Evolutionary conservation across 2,113 vertebrate genomes (phyloP), one percentile per base, ranked within the genome.

Genomic region (Sclerurus mexicanus): DNA sequence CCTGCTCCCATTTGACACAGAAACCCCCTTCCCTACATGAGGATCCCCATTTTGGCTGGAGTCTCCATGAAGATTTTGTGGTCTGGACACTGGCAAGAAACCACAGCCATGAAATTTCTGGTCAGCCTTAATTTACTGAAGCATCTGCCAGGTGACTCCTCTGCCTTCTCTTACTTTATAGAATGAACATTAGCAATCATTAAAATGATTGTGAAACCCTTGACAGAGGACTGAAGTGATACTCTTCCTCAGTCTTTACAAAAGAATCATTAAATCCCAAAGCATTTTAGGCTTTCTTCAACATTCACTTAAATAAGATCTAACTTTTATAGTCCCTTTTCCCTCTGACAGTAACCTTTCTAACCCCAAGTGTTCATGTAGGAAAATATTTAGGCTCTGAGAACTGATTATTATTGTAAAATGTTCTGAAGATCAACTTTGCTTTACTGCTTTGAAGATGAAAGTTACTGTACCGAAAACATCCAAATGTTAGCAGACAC

Each of bases 401-500:
- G 59, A 58, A 87, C 22, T 73, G 37, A 8, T 59, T 60, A 50
- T 80, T 58, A 49, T 60, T 49, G 28, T 46, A 85, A 87, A 90
- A 44, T 8, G 27, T 55, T 92, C 56, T 71, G 28, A 94, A 78
- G 23, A 84, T 50, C 80, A 81, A 39, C 39, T 78, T 88, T 42
- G 63, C 66, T 46, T 63, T 37, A 44, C 39, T 52, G 75, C 75
- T 90, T 50, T 90, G 76, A 89, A 93, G 69, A 78, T 77, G 2
- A 49, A 90, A 84, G 68, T 81, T 90, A 59, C 76, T 81, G 66
- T 37, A 68, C 73, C 33, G 7, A 86, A 92, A 92, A 80, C 33
- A 90, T 31, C 28, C 56, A 86, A 92, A 89, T 37, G 35, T 76
- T 79, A 93, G 60, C 42, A 86, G 75, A 84, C 20, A n/a, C 55